A percentile compares a stretch with the other conserved stretches of the same genome.
Conservation (phyloP, 1,140 invertebrate genomes). For the Polypedilum pembai region DNA sequence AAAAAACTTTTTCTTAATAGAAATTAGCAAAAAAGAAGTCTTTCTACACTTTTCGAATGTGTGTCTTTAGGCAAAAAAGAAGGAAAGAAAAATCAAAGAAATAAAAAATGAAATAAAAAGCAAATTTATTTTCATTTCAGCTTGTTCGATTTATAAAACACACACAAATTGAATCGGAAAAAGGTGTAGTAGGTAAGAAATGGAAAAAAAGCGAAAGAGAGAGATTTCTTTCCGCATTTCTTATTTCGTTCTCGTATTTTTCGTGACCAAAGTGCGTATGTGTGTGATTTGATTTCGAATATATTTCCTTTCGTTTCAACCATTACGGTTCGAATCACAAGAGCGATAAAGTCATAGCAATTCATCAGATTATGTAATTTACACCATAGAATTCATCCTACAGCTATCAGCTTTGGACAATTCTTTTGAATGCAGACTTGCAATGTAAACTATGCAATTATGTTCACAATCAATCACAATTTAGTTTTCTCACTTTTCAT, state of each 20-base stretch:
- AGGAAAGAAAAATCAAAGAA: too few relatives aligned
- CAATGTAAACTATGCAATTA: not conserved
- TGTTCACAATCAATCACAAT: not conserved
- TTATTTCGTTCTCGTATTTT: slow-evolving; percentile 4
- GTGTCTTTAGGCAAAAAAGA: too few relatives aligned
- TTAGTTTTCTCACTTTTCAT: not conserved
- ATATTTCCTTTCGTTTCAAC: not conserved
- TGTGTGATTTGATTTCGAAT: not conserved
- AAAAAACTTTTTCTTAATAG: too few relatives aligned
- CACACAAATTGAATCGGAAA: slow-evolving; percentile 6
- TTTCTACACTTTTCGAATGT: too few relatives aligned
- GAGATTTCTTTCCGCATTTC: not conserved
- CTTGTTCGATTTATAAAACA: not conserved
- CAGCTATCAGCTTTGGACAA: too few relatives aligned
- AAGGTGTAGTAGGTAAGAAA: not conserved
- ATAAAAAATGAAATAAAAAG: too few relatives aligned
- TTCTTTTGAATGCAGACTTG: too few relatives aligned
- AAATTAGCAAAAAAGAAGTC: too few relatives aligned
- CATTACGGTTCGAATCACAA: not conserved
- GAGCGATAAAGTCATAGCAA: not conserved
- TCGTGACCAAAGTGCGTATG: slow-evolving; percentile 16
- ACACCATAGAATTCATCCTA: too few relatives aligned
- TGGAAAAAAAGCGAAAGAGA: not conserved
- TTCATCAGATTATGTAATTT: not conserved
- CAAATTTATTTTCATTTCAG: too few relatives aligned